Evolutionary conservation across 1,140 invertebrate species (phyloP).

Genomic region (Stenopsyche tienmushanensis): DNA sequence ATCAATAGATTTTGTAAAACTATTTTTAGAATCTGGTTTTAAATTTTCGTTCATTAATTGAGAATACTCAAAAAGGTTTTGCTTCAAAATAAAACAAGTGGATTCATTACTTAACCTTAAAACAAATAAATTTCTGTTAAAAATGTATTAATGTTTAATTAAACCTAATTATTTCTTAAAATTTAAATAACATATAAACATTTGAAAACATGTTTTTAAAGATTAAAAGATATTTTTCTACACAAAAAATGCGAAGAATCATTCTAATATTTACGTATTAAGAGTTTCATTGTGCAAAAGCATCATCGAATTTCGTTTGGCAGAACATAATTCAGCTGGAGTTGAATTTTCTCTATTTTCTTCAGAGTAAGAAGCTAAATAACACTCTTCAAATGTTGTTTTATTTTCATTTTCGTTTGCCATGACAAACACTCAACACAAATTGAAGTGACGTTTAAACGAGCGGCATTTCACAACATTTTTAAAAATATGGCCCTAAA

Average conservation of each 20-base stretch:
- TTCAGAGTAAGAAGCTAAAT: slow-evolving; percentile 17
- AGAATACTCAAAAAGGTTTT: slow-evolving; percentile 28
- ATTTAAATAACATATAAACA: no score
- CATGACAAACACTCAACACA: no score
- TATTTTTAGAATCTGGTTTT: slow-evolving; percentile 12
- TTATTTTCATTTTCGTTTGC: not conserved
- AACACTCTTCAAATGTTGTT: slow-evolving; percentile 25
- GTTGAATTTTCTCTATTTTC: slow-evolving; percentile 19
- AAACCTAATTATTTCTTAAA: no score
- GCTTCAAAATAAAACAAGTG: slow-evolving; percentile 26
- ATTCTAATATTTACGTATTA: slow-evolving; percentile 19
- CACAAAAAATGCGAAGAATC: no score
- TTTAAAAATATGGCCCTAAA: no score
- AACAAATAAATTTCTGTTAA: no score
- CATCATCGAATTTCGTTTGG: slow-evolving; percentile 24
- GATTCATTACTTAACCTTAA: slow-evolving; percentile 35
- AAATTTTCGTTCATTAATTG: slow-evolving; percentile 25
- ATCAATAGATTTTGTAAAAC: slow-evolving; percentile 31
- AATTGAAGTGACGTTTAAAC: no score
- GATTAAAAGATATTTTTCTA: no score
- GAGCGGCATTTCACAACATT: no score
- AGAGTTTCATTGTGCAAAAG: slow-evolving; percentile 20
- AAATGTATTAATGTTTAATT: no score
- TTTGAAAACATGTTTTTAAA: no score
- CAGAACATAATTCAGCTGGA: slow-evolving; percentile 12